phyloP scores from a whole-genome alignment of 2,888 invertebrate genomes.

The Lasioglossum vierecki region DNA sequence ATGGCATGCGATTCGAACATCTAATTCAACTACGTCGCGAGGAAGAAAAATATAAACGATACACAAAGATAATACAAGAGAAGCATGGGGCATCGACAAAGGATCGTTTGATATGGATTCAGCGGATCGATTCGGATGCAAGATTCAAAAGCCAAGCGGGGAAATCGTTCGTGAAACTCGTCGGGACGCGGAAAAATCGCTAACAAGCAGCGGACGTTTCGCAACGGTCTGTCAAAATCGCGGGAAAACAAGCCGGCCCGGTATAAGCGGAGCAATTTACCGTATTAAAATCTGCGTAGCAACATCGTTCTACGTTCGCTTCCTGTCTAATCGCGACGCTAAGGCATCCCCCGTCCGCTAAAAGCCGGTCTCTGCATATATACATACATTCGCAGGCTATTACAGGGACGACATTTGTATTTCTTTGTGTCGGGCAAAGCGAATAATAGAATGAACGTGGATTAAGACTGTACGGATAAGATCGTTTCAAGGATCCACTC shows the following conservation, averaged over 20 bases:
- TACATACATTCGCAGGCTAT: conserved; percentile 58
- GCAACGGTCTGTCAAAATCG: conserved; percentile 6
- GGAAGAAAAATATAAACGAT: conserved; percentile 3
- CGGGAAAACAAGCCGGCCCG: background rate
- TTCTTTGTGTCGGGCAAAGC: conserved; percentile 69
- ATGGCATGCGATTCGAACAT: background rate
- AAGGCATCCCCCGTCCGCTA: conserved; percentile 20
- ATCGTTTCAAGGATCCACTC: conserved; percentile 65
- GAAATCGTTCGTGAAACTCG: background rate
- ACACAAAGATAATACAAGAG: background rate
- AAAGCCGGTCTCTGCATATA: conserved; percentile 39
- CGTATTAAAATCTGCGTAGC: conserved; percentile 50
- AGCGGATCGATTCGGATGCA: background rate
- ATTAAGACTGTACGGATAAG: conserved; percentile 69
- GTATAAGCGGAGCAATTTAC: conserved; percentile 33
- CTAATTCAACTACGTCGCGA: background rate
- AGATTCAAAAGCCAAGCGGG: background rate
- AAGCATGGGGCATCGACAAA: background rate
- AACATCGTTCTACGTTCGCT: conserved; percentile 13
- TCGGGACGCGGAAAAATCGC: background rate
- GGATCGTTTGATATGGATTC: background rate
- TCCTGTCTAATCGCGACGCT: conserved; percentile 59
- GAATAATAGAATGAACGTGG: conserved; percentile 69
- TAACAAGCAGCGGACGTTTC: conserved; percentile 5
- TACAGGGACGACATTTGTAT: conserved; percentile 67